Evolutionary conservation across 2,888 invertebrate species (phyloP), one percentile per base, ranked within the genome.

Genomic region (Rhabditoides inermis): DNA sequence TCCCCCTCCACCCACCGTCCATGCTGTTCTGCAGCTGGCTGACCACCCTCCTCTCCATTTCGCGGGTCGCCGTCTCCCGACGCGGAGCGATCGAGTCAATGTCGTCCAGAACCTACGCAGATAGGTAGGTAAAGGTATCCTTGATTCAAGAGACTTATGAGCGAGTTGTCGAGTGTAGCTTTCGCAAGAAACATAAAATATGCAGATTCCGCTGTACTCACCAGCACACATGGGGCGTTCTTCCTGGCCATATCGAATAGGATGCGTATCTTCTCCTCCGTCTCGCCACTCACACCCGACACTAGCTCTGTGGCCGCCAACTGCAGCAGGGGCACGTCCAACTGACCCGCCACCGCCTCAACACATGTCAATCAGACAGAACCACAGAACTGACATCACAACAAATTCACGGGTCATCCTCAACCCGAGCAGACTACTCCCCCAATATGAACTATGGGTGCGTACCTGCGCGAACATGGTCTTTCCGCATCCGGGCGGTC

Each of bases 1-100:
- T 39, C 6, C 6, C 12, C 20, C n/a, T n/a, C 10, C 18, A 37
- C 56, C 23, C 77, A 84, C 86, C 86, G 81, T 98, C 94, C 73
- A 98, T 81, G 70, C 89, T 89, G 15, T 86, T 84, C 32, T 91
- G 80, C 51, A 98, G 78, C 78, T 95, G 94, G 0, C 92, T 85
- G 6, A 95, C 92, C 78, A 98, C 89, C 57, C 95, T 81, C 58
- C 88, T 84, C 76, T 95, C 92, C 94, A 95, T 95, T 73, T 91
- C 92, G 76, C 88, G 86, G 70, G 88, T 88, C 2, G 90, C 90
- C 69, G 85, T 85, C 52, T 89, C 85, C 73, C 91, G 82, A 76
- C 90, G 88, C 4, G 87, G 88, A 30, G 90, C 88, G 42, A 98
- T 86, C n/a, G 90, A 85, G 81, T 98, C 95, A 56, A 98, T 88